Evolutionary conservation across 2,797 vertebrate genomes (phyloP), one percentile per base, ranked within the genome.

Genomic region (Galago senegalensis): DNA sequence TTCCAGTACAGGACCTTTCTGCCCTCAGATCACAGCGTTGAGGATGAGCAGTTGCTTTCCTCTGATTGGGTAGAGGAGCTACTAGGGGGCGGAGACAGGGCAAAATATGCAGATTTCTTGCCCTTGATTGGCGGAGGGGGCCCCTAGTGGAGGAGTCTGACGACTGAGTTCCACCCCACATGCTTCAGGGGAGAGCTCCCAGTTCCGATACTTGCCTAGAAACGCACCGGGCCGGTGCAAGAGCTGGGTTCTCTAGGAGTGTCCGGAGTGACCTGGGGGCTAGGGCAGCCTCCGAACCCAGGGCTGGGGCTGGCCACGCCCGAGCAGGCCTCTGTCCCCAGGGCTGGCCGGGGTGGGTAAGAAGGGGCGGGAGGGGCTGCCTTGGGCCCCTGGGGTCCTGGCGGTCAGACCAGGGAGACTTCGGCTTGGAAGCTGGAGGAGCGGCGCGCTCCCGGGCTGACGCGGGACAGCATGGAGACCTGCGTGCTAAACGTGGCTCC

Each of bases 401-500:
- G 60, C 0, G 4, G 2, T 98, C 98, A 99, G 89, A 99, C 97
- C 77, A 98, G 97, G 20, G 99, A 99, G 96, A 98, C 98, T 63
- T 99, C 99, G 0, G 98, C 98, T 93, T 99, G 99, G 96, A 99
- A 99, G 90, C 98, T 90, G 86, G 99, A 99, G 79, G 98, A 98
- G 4, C 99, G 98, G 31, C 98, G 99, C 0, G 98, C 99, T 96
- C 99, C 99, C 0, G 99, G 99, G 93, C 99, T 99, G 98, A 98
- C 99, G 25, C 99, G 99, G 1, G 99, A 99, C 98, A 99, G 93
- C 99, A 99, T 99, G 97, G 99, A 99, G 97, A 99, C 99, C 98
- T 99, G 99, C 2, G 99, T 99, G 99, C 99, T 99, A 98, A 99
- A 99, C 97, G 99, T 99, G 98, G 99, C 99, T 91, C 99, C 99